A percentile compares a stretch with the other conserved stretches of the same genome.
Conservation (phyloP, 2,888 invertebrate species). For the Tetheella fluctuosa region DNA sequence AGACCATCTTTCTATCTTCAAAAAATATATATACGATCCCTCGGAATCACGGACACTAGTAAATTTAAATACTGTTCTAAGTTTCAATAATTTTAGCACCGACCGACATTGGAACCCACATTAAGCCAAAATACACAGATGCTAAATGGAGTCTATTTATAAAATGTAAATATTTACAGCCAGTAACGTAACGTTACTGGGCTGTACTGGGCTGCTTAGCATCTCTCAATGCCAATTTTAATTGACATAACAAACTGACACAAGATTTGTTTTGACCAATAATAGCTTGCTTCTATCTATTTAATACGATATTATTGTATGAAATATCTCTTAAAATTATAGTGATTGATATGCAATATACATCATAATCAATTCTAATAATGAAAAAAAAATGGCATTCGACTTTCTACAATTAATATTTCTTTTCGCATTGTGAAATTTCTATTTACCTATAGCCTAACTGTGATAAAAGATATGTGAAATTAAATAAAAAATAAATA, state of each 20-base stretch:
- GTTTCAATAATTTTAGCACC: constrained; percentile 1
- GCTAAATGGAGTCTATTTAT: constrained; percentile 13
- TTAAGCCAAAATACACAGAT: constrained; percentile 8
- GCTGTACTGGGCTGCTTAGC: constrained; percentile 8
- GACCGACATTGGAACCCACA: constrained; percentile 2
- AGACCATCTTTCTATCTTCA: too few species aligned
- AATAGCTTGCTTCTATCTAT: background rate
- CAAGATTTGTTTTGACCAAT: background rate
- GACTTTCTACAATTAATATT: too few species aligned
- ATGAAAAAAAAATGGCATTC: too few species aligned
- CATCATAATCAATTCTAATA: too few species aligned
- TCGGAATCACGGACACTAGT: too few species aligned
- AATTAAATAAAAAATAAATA: too few species aligned
- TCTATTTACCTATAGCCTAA: too few species aligned
- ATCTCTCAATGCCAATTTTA: constrained; percentile 11
- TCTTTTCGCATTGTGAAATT: too few species aligned
- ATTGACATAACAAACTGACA: constrained; percentile 4
- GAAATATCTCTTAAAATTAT: too few species aligned
- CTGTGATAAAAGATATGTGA: too few species aligned
- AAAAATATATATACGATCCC: background rate
- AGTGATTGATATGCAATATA: background rate
- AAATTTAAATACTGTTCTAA: background rate
- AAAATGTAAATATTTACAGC: constrained; percentile 13
- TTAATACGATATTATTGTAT: background rate
- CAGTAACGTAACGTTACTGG: constrained; percentile 7